phyloP scores from a whole-genome alignment of 2,797 vertebrate species.

The Phoebastria nigripes region DNA sequence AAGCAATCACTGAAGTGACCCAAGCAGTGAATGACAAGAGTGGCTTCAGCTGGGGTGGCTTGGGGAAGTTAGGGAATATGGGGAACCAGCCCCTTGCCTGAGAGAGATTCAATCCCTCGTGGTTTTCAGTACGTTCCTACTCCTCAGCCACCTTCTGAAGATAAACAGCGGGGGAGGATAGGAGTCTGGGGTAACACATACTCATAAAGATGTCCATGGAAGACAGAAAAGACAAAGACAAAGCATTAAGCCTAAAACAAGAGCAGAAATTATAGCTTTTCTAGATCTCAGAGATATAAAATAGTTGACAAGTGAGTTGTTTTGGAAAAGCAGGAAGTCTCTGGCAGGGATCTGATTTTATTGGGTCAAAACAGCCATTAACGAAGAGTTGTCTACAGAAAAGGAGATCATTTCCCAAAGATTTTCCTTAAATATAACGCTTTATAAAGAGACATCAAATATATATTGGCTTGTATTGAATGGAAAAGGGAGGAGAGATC shows the following conservation, averaged over 20 bases:
- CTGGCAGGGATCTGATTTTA: neutral
- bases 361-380: constrained; percentile 2
- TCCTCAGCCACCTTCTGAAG: neutral
- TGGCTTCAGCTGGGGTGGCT: neutral
- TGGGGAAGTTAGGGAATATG: neutral
- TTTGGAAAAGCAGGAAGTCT: neutral
- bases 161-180: neutral
- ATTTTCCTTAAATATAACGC: neutral
- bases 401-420: neutral
- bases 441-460: neutral
- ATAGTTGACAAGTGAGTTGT: neutral
- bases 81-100: neutral
- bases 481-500: neutral
- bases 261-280: neutral
- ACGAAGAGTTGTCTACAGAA: neutral
- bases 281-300: neutral
- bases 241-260: neutral
- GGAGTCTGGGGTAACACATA: neutral
- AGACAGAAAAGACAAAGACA: neutral
- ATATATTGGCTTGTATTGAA: neutral
- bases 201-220: neutral
- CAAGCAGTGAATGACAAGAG: neutral
- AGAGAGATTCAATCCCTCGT: neutral
- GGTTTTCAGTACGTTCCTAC: neutral
- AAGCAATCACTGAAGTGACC: neutral